Percentiles rank a stretch among this genome's conserved stretches.
Evolutionary conservation across 2,888 invertebrate genomes (phyloP).

Genomic region (Apamea anceps): DNA sequence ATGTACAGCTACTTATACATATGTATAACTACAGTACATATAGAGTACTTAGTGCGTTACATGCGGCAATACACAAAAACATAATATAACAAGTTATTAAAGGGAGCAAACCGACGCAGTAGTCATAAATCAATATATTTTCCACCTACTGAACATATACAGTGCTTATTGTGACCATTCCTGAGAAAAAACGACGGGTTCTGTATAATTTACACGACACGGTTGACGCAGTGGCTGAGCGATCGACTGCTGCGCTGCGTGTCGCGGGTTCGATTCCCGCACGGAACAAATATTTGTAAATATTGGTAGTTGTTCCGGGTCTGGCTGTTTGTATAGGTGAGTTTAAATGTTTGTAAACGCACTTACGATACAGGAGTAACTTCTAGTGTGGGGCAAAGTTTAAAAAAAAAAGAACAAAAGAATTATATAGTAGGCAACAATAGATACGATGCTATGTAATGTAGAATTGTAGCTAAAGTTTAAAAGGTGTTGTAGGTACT

Average conservation of each 20-base stretch:
- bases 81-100: not conserved
- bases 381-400: too few species aligned
- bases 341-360: too few species aligned
- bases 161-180: constrained; percentile 8
- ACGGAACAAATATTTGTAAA: too few species aligned
- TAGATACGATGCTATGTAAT: not conserved
- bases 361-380: too few species aligned
- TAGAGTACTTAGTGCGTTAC: not conserved
- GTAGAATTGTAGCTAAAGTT: not conserved
- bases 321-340: too few species aligned
- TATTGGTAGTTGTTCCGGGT: too few species aligned
- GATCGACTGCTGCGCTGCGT: too few species aligned
- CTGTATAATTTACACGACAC: not conserved
- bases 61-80: not conserved
- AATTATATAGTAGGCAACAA: too few species aligned
- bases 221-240: too few species aligned
- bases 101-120: not conserved
- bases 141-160: not conserved
- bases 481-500: too few species aligned
- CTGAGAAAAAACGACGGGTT: constrained; percentile 23
- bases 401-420: too few species aligned
- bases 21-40: not conserved
- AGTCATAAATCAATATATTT: constrained; percentile 28
- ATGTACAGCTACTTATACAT: not conserved
- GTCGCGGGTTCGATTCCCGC: too few species aligned